Percentiles rank a stretch among this genome's conserved stretches.
Conservation (phyloP, 2,797 vertebrate genomes). For the Coluber constrictor region DNA sequence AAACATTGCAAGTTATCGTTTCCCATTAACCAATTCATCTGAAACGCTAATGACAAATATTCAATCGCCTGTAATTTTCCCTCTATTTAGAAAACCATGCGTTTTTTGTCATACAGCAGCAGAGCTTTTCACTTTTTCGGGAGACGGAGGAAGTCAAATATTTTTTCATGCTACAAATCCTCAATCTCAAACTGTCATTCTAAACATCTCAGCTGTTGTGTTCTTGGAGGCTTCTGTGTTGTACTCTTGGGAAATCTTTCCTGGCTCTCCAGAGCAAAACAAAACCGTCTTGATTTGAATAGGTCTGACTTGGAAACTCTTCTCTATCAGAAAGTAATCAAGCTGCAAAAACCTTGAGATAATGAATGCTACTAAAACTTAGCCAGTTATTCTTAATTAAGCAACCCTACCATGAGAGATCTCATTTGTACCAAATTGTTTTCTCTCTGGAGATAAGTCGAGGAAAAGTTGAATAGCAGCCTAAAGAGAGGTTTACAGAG, state of each 20-base stretch:
- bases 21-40: neutral
- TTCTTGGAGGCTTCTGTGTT: constrained; percentile 22
- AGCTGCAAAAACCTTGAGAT: constrained; percentile 13
- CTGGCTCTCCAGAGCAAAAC: constrained; percentile 11
- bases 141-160: neutral
- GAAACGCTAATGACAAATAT: neutral
- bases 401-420: neutral
- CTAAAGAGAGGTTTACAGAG: neutral
- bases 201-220: constrained; percentile 9
- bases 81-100: neutral
- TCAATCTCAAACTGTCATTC: constrained; percentile 18
- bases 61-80: neutral
- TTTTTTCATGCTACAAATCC: constrained; percentile 25
- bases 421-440: neutral
- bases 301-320: constrained; percentile 5
- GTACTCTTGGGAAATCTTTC: constrained; percentile 2
- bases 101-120: neutral
- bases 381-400: constrained; percentile 15
- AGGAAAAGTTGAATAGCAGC: neutral
- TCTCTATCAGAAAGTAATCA: constrained; percentile 20
- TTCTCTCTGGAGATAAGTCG: neutral
- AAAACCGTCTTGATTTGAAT: constrained; percentile 17
- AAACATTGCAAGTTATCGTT: neutral
- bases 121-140: neutral
- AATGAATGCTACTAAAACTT: neutral